Evolutionary conservation across 2,888 invertebrate genomes (phyloP).

Genomic region (Nomada ferruginata): DNA sequence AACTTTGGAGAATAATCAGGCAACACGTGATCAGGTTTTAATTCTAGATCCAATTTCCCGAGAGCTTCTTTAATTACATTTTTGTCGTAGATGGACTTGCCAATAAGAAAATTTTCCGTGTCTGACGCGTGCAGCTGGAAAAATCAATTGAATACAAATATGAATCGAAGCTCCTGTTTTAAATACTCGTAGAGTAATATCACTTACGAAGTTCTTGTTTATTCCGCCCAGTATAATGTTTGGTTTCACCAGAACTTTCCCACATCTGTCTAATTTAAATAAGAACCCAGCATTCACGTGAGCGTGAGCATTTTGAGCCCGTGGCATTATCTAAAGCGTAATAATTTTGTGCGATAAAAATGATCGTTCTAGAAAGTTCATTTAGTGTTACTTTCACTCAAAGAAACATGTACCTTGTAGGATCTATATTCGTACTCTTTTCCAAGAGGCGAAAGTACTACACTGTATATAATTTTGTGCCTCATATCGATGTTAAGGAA

Average conservation of each 20-base stretch:
- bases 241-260: slow-evolving; percentile 86
- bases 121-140: slow-evolving; percentile 86
- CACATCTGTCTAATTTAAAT: slow-evolving; percentile 86
- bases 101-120: slow-evolving; percentile 85
- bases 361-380: too few relatives aligned
- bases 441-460: slow-evolving; percentile 86
- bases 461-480: slow-evolving; percentile 87
- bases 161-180: too few relatives aligned
- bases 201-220: slow-evolving; percentile 81
- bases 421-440: slow-evolving; percentile 86
- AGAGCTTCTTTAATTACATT: slow-evolving; percentile 85
- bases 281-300: slow-evolving; percentile 91
- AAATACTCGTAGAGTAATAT: too few relatives aligned
- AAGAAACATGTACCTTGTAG: slow-evolving; percentile 87
- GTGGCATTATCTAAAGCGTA: slow-evolving; percentile 88
- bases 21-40: slow-evolving; percentile 87
- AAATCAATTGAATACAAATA: neutral
- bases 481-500: slow-evolving; percentile 88
- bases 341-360: too few relatives aligned
- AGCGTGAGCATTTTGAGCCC: slow-evolving; percentile 92
- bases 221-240: slow-evolving; percentile 86
- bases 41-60: slow-evolving; percentile 85
- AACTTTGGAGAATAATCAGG: slow-evolving; percentile 90
- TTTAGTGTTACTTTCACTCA: too few relatives aligned
- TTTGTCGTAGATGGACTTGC: slow-evolving; percentile 84